Base-by-base conservation (phyloP, 2,113 vertebrate species). In the Corynorhinus townsendii region DNA sequence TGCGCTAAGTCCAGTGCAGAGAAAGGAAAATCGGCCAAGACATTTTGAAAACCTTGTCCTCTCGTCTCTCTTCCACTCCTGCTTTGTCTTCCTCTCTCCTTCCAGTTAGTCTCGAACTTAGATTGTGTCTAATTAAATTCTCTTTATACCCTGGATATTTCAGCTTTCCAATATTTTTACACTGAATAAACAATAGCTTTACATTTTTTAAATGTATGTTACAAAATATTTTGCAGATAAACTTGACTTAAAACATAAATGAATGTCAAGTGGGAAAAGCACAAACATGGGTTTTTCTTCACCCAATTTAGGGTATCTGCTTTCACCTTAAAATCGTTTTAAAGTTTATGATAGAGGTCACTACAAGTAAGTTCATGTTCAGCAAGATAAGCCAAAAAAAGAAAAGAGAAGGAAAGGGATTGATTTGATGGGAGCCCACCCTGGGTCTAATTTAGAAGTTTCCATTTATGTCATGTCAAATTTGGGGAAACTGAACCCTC, bases 401-500 rank as follows among this genome's bases (percentile, higher is more conserved):
- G 56, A 26, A 52, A 28, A 6, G 19, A 45, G 28, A 68, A 66
- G 43, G 30, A 8, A 30, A 17, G 35, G 40, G 69, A 7, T 14
- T 52, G 69, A 56, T 89, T 89, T 90, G 95, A 93, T 90, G 90
- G 91, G 82, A 73, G 81, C 68, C 93, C 54, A 96, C 90, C 52
- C 86, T 90, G 75, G 38, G 33, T 97, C 91, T 97, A 90, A 94
- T 96, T 96, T 75, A 71, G 90, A 94, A 79, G 82, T 86, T 80
- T 93, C 97, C 96, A 95, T 95, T 95, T 86, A 72, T 89, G 91
- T 86, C 96, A 96, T 94, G 95, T 97, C 93, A 97, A 79, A 96
- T 98, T 97, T 97, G 92, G 94, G 96, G 80, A 88, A 3, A 89
- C 96, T 93, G 95, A 72, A 64, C 95, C 91, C 56, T 86, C 80